Percentiles rank a stretch among this genome's conserved stretches.
Conservation (phyloP, 2,888 invertebrate genomes). For the Norana najaformis region DNA sequence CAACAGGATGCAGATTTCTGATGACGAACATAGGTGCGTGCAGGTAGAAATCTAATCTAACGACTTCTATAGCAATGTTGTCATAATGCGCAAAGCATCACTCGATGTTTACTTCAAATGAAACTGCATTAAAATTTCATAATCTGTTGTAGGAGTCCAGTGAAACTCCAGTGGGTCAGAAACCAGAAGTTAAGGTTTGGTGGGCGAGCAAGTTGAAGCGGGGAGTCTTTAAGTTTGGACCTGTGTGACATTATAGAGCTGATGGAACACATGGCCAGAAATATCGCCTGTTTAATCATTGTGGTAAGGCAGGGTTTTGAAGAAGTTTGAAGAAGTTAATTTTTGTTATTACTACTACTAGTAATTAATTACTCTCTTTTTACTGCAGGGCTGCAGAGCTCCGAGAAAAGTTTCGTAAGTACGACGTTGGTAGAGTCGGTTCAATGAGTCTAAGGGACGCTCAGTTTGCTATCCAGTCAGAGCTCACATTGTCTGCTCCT, state of each 20-base stretch:
- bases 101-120: background rate
- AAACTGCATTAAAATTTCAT: background rate
- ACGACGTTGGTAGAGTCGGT: conserved; percentile 39
- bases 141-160: background rate
- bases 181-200: no score
- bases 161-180: no score
- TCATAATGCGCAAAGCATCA: no score
- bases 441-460: conserved; percentile 40
- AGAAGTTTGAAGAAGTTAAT: background rate
- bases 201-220: no score
- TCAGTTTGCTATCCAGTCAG: conserved; percentile 41
- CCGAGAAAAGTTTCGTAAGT: conserved; percentile 42
- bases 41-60: no score
- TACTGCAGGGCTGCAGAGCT: conserved; percentile 37
- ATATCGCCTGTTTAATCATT: background rate
- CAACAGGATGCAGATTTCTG: conserved; percentile 34
- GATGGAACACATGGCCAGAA: background rate
- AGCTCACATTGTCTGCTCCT: conserved; percentile 36
- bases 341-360: background rate
- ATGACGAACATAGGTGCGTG: conserved; percentile 38
- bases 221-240: no score
- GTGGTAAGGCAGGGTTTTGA: background rate
- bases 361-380: background rate
- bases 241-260: background rate
- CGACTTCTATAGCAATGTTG: no score